Evolutionary conservation across 2,888 invertebrate species (phyloP), one percentile per base, ranked within the genome.

Genomic region (Aproaerema taeniolella): DNA sequence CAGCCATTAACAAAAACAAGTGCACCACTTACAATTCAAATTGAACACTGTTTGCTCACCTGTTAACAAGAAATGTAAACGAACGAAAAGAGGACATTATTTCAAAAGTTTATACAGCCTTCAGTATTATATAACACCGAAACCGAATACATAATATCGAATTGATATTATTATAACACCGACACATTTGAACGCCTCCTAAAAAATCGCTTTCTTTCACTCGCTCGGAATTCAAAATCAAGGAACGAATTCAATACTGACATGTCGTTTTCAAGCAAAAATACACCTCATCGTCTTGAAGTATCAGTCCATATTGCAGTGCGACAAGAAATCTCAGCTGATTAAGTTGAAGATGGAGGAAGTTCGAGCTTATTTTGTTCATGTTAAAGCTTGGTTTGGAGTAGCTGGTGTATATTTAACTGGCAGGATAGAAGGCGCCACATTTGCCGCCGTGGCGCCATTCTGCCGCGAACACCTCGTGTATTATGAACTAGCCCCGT

Each of bases 401-500:
- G 35, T 25, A 49, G 58, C 56, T 61, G 3, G 38, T 17, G 45
- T 61, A 58, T n/a, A 20, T 24, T 33, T 25, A n/a, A 64, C 65
- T 67, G 71, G 71, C 76, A 83, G 80, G 83, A 78, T 74, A 74
- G 79, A 61, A 80, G 85, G 85, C 85, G 85, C 85, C 85, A 71
- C 65, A 61, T 50, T 73, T 77, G 73, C 75, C 77, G 70, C 75
- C 70, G 61, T 82, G 85, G 85, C 85, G 85, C 85, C 85, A 80
- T 68, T 80, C 67, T 62, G 85, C 79, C 85, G 83, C 80, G 75
- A 68, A 78, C 83, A 81, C 83, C 81, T 85, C 80, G 80, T 81
- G 81, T 82, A 81, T 82, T 83, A 82, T 83, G 81, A 73, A 82
- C 83, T 82, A 83, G 82, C 76, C 79, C 63, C 72, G 77, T 79